Conservation (phyloP, 2,113 vertebrate species). For the Eleginops maclovinus region DNA sequence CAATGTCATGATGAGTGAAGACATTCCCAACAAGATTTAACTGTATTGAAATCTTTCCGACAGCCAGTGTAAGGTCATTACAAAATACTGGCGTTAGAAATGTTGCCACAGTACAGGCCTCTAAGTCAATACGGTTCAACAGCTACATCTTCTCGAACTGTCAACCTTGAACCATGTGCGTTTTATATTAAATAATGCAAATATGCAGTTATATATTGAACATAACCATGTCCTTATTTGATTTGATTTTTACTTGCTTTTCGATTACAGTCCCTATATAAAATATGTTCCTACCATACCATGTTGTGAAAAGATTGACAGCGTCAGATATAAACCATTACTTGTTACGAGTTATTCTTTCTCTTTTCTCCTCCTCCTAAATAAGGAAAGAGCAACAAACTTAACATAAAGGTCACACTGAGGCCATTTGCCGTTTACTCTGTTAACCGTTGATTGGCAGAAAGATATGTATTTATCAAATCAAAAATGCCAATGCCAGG, state of each 20-base stretch:
- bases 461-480: not conserved
- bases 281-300: not conserved
- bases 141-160: no score
- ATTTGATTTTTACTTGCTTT: no score
- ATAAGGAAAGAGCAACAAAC: not conserved
- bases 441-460: not conserved
- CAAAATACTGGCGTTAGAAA: no score
- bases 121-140: no score
- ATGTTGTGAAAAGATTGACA: not conserved
- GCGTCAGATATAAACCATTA: not conserved
- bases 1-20: no score
- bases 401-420: not conserved
- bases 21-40: not conserved
- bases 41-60: not conserved
- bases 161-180: no score
- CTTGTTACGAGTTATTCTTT: not conserved
- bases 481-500: not conserved
- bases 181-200: no score
- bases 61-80: no score
- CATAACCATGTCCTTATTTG: no score
- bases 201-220: no score
- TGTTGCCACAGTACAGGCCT: no score
- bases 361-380: not conserved
- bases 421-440: not conserved
- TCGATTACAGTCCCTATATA: no score